A percentile compares a stretch with the other conserved stretches of the same genome.
Evolutionary conservation across 1,140 invertebrate species (phyloP).

Genomic region (Antheraea pernyi): DNA sequence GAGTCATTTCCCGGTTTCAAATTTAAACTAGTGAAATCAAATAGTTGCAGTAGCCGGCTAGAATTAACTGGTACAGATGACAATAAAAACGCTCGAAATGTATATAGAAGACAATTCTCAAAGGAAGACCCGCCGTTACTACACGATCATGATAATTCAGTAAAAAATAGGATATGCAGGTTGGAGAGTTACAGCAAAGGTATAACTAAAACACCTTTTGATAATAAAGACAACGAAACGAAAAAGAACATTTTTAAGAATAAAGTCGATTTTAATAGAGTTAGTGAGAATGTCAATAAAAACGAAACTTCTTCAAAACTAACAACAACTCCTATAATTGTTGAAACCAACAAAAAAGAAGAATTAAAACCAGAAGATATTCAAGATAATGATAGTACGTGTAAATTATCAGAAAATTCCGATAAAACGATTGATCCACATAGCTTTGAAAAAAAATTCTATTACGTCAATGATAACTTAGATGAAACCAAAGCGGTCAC

Average conservation of each 20-base stretch:
- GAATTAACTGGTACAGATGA: constrained; percentile 85
- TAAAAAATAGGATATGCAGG: constrained; percentile 76
- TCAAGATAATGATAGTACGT: constrained; percentile 36
- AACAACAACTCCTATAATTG: constrained; percentile 7
- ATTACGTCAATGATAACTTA: constrained; percentile 72
- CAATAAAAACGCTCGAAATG: constrained; percentile 53
- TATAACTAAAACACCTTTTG: constrained; percentile 66
- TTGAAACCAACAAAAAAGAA: constrained; percentile 28
- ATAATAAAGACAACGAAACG: constrained; percentile 55
- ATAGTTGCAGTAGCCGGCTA: constrained; percentile 90
- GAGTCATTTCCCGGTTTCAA: constrained; percentile 82
- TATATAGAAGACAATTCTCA: constrained; percentile 56
- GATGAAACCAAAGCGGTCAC: constrained; percentile 76
- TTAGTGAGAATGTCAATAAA: constrained; percentile 21
- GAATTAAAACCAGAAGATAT: constrained; percentile 33
- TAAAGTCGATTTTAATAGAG: constrained; percentile 32
- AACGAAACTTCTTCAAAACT: constrained; percentile 3
- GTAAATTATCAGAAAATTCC: constrained; percentile 24
- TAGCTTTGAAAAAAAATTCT: constrained; percentile 74
- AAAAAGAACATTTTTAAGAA: constrained; percentile 40
- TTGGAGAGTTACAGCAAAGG: constrained; percentile 76
- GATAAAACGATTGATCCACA: constrained; percentile 55
- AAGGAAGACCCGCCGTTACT: constrained; percentile 68
- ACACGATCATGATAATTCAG: constrained; percentile 72
- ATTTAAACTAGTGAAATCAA: constrained; percentile 89